Conservation (phyloP, 2,888 invertebrate genomes). For the Vannuccia rotundouncinata region DNA sequence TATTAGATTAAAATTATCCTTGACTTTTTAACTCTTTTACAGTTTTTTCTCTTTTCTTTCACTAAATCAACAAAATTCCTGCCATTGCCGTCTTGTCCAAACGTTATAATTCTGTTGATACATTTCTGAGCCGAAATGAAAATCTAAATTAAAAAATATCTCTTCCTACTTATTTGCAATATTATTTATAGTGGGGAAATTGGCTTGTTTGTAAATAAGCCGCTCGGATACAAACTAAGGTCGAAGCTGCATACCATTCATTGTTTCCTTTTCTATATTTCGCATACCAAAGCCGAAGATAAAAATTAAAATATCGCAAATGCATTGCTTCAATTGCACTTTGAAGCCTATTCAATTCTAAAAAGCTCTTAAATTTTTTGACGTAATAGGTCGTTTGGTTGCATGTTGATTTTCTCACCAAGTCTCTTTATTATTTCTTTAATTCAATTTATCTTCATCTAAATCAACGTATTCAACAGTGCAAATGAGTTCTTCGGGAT, state of each 20-base stretch:
- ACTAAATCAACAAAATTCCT: background rate
- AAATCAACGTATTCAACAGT: slow-evolving; percentile 23
- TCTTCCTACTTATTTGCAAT: background rate
- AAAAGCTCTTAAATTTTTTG: slow-evolving; percentile 7
- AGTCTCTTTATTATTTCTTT: background rate
- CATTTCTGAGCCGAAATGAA: background rate
- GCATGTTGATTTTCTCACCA: background rate
- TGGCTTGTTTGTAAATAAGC: background rate
- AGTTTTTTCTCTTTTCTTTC: background rate
- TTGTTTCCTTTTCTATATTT: slow-evolving; percentile 16
- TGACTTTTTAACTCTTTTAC: background rate
- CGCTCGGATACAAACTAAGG: slow-evolving; percentile 20
- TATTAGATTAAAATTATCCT: background rate
- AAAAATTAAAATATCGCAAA: slow-evolving; percentile 17
- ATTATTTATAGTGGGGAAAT: background rate
- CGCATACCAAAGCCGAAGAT: slow-evolving; percentile 9
- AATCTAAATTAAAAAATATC: background rate
- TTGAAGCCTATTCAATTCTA: slow-evolving; percentile 4
- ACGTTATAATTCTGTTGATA: background rate
- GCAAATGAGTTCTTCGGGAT: slow-evolving; percentile 9
- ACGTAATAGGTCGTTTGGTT: background rate
- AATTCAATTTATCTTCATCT: slow-evolving; percentile 4
- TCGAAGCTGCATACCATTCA: background rate
- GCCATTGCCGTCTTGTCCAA: background rate
- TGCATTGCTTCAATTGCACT: slow-evolving; percentile 15